phyloP scores from a whole-genome alignment of 2,113 vertebrate genomes.

The cattle (Bos taurus) region DNA sequence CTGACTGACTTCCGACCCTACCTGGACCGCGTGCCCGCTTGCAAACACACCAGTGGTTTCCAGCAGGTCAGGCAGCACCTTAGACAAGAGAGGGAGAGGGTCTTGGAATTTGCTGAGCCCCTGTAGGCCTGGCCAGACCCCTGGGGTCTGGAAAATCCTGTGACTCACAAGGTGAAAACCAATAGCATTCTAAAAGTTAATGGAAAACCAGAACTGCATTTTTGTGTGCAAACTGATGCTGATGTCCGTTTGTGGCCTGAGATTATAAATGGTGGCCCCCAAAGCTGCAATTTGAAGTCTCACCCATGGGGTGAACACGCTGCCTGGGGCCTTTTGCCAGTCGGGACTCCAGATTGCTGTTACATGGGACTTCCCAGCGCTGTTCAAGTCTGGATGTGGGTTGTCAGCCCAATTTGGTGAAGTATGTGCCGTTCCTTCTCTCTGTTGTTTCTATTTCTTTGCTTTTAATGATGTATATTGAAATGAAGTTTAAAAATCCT shows the following conservation, averaged over 20 bases:
- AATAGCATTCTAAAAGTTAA: neutral
- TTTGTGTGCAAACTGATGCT: neutral
- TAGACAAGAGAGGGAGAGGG: neutral
- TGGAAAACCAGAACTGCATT: neutral
- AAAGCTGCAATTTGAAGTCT: neutral
- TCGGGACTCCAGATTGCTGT: neutral
- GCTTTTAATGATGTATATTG: neutral
- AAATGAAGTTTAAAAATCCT: neutral
- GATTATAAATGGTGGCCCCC: neutral
- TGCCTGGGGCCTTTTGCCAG: neutral
- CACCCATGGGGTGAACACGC: neutral
- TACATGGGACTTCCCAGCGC: neutral
- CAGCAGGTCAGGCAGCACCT: neutral
- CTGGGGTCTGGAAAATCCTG: neutral
- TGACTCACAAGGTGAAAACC: neutral
- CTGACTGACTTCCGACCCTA: neutral
- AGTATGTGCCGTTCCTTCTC: neutral
- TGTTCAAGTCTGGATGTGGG: neutral
- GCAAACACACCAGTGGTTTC: neutral
- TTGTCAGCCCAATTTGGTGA: neutral
- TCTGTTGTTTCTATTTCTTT: neutral
- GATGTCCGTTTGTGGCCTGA: neutral
- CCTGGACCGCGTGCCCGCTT: neutral
- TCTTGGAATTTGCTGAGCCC: neutral
- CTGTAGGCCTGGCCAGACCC: neutral